Percentiles rank a stretch among this genome's conserved stretches.
These are phyloP conservation scores for Artibeus jamaicensis DNA, from an alignment of 2,797 vertebrate species.

Conservation along the genomic window DNA sequence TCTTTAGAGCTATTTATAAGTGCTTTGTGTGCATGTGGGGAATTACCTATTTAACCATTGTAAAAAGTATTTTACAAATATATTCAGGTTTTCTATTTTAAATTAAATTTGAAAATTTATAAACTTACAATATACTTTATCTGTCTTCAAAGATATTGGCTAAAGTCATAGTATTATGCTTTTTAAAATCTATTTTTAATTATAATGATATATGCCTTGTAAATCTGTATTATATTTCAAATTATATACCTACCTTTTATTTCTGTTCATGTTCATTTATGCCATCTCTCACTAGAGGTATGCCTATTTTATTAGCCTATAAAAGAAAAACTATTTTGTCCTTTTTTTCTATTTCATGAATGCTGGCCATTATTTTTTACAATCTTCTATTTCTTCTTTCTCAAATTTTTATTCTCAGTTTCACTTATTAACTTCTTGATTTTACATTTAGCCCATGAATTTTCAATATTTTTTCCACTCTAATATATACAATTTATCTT, in stretches of 20 bases:
- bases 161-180: background rate
- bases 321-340: background rate
- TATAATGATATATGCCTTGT: background rate
- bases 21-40: background rate
- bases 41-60: background rate
- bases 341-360: constrained; percentile 8
- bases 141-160: background rate
- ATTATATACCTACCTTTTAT: background rate
- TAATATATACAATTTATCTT: background rate
- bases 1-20: background rate
- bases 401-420: background rate
- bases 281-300: background rate
- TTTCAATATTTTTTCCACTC: background rate
- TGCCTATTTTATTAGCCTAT: background rate
- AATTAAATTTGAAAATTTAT: background rate
- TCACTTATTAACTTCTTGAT: background rate
- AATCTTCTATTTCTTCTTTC: background rate
- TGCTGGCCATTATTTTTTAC: background rate
- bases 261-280: background rate
- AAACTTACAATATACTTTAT: background rate
- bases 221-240: background rate
- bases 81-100: background rate
- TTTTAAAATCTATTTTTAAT: background rate
- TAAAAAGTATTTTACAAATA: background rate
- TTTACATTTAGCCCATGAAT: background rate